phyloP scores from a whole-genome alignment of 2,888 invertebrate genomes.

The Boloria selene region DNA sequence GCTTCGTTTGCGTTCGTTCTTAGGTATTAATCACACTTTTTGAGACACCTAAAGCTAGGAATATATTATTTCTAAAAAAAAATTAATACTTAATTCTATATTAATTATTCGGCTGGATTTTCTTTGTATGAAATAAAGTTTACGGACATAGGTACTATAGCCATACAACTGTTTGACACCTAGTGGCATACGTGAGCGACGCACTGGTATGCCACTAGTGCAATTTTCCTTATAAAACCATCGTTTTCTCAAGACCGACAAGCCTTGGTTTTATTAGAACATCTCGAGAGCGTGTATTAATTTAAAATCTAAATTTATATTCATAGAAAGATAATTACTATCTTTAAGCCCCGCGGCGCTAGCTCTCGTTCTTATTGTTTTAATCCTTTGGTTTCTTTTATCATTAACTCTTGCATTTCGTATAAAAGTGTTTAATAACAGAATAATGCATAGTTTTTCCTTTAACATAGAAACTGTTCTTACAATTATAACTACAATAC shows the following conservation, averaged over 20 bases:
- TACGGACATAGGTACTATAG: no score
- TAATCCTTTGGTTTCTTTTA: constrained; percentile 20
- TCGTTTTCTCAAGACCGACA: constrained; percentile 16
- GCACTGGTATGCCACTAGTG: no score
- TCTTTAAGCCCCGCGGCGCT: constrained; percentile 16
- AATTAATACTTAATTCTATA: no score
- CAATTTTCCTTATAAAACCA: constrained; percentile 17
- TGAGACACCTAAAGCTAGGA: no score
- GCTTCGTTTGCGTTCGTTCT: no score
- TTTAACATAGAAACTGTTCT: not conserved
- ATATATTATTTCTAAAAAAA: no score
- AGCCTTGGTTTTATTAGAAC: constrained; percentile 16
- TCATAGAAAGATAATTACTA: constrained; percentile 29
- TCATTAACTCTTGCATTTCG: constrained; percentile 21
- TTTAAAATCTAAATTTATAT: constrained; percentile 27
- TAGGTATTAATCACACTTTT: no score
- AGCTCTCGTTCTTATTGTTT: constrained; percentile 16
- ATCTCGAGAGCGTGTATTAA: constrained; percentile 19
- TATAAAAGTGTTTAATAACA: constrained; percentile 17
- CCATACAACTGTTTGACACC: no score
- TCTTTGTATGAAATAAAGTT: no score
- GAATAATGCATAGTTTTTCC: constrained; percentile 6
- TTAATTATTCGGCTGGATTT: no score
- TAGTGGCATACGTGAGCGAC: no score
- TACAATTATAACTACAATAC: not conserved